These are phyloP conservation scores for Reticulitermes lucifugus DNA, from an alignment of 2,888 invertebrate species.

Conservation along the genomic window DNA sequence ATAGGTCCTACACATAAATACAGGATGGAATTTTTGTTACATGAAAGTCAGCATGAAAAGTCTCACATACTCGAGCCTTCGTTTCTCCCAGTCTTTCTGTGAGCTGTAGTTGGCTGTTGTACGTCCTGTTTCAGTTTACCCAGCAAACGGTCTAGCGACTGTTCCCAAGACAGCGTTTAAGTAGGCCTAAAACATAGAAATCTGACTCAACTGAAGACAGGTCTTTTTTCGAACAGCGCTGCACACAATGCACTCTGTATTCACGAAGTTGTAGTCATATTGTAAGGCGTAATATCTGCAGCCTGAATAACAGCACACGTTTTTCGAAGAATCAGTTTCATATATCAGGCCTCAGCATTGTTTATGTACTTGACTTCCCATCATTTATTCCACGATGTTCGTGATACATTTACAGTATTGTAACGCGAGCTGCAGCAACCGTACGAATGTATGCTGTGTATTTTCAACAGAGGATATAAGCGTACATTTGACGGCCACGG, in stretches of 20 bases:
- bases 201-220: constrained; percentile 39
- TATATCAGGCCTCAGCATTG: neutral
- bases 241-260: constrained; percentile 32
- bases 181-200: constrained; percentile 45
- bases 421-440: too few species aligned
- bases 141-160: constrained; percentile 13
- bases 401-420: too few species aligned
- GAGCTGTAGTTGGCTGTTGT: neutral
- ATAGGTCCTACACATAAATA: too few species aligned
- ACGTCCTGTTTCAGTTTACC: neutral
- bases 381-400: neutral
- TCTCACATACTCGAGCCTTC: too few species aligned
- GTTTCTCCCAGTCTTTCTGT: neutral
- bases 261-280: constrained; percentile 15
- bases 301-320: neutral
- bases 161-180: constrained; percentile 44
- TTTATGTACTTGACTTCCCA: neutral
- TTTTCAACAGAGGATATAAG: too few species aligned
- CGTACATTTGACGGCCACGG: too few species aligned
- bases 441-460: too few species aligned
- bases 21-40: too few species aligned
- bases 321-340: neutral
- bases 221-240: constrained; percentile 34
- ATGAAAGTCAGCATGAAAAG: too few species aligned
- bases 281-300: constrained; percentile 1